phyloP scores from a whole-genome alignment of 2,113 vertebrate species.

The Upupa epops region DNA sequence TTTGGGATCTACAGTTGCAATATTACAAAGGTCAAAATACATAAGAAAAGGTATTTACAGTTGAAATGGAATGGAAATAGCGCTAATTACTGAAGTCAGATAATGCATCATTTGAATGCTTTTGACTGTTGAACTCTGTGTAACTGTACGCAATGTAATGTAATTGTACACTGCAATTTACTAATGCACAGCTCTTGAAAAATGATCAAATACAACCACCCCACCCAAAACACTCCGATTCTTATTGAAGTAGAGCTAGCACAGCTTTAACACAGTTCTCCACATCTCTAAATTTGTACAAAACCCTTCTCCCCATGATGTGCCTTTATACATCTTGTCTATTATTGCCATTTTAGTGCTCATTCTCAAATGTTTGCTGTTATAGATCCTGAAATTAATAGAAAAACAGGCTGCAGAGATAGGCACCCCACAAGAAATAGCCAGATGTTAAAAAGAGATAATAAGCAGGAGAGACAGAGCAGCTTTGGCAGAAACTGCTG shows the following conservation, averaged over 20 bases:
- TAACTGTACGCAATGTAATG: neutral
- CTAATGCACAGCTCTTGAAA: neutral
- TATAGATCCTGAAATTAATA: neutral
- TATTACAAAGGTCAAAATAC: neutral
- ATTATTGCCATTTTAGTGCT: neutral
- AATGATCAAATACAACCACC: neutral
- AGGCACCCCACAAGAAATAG: neutral
- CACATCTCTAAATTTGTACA: neutral
- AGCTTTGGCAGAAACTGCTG: slow-evolving; percentile 57
- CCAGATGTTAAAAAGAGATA: slow-evolving; percentile 46
- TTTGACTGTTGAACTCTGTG: neutral
- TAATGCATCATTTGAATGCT: neutral
- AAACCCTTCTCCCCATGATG: neutral
- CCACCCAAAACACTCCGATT: neutral
- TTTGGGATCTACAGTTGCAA: neutral
- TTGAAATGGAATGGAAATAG: neutral
- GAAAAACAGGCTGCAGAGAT: neutral
- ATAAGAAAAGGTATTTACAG: neutral
- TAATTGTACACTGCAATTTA: neutral
- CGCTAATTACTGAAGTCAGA: neutral
- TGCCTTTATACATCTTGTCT: neutral
- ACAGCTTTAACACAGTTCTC: neutral
- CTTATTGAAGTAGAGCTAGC: neutral
- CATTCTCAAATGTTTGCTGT: neutral
- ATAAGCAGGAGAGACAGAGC: neutral